phyloP scores from a whole-genome alignment of 2,888 invertebrate genomes.

The Caenorhabditis drosophilae region DNA sequence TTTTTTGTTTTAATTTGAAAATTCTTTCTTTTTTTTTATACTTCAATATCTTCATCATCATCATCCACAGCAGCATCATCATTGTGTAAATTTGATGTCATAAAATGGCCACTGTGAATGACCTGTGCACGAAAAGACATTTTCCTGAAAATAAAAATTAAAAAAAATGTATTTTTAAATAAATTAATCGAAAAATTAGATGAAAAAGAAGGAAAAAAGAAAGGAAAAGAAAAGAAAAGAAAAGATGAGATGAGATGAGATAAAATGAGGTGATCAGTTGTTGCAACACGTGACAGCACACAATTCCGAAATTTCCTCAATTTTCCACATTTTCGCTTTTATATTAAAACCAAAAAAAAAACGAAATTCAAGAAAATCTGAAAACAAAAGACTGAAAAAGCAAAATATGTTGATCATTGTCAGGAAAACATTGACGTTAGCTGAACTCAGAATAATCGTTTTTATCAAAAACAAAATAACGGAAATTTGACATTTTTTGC shows the following conservation, averaged over 20 bases:
- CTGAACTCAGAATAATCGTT: no score
- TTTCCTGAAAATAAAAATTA: background rate
- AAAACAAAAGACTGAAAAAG: no score
- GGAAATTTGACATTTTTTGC: no score
- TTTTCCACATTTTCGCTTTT: no score
- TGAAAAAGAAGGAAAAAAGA: background rate
- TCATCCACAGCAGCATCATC: constrained; percentile 60
- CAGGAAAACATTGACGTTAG: no score
- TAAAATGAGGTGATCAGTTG: constrained; percentile 21
- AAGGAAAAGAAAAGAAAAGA: background rate
- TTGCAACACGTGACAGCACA: constrained; percentile 28
- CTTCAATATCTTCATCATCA: constrained; percentile 62
- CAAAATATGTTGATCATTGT: no score
- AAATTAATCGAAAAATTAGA: background rate
- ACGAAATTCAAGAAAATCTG: constrained; percentile 1
- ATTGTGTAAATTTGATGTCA: constrained; percentile 68
- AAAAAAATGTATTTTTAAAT: background rate
- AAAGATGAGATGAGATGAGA: constrained; percentile 5
- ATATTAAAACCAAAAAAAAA: no score
- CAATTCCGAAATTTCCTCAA: no score
- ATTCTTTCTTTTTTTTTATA: constrained; percentile 2
- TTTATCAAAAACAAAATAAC: no score
- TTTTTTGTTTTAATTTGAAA: background rate
- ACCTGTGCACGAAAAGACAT: constrained; percentile 52
- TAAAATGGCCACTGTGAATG: constrained; percentile 68